Evolutionary conservation across 35 echinoderm and acorn worm genomes (phyloP).

Genomic region (Anneissia japonica): DNA sequence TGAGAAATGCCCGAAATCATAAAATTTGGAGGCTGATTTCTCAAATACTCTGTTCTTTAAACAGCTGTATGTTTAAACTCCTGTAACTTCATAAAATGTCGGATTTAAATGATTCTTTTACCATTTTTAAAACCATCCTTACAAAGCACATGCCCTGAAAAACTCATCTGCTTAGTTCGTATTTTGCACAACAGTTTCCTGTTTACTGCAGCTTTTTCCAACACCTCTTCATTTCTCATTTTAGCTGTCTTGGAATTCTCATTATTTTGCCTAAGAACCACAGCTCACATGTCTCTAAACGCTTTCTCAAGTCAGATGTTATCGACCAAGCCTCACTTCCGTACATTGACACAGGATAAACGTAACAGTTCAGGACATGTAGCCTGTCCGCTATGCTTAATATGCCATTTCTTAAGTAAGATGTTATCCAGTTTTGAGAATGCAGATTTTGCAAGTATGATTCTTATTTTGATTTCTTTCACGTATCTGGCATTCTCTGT

Average conservation of each 20-base stretch:
- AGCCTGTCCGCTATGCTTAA: neutral
- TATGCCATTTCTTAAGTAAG: neutral
- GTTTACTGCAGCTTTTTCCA: too few species aligned
- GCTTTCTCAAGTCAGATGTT: neutral
- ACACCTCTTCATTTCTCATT: neutral
- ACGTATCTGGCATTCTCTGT: neutral
- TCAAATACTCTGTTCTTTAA: too few species aligned
- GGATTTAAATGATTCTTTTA: too few species aligned
- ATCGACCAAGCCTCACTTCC: slow-evolving; percentile 6
- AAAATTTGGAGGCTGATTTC: too few species aligned
- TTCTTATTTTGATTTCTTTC: slow-evolving; percentile 7
- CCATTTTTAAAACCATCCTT: neutral
- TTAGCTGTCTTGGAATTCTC: neutral
- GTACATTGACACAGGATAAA: neutral
- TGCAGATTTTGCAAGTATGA: neutral
- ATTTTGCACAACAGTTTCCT: neutral
- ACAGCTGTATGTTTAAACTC: too few species aligned
- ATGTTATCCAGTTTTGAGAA: neutral
- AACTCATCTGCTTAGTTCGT: neutral
- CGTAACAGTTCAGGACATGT: neutral
- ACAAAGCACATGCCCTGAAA: neutral
- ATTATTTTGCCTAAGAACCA: neutral
- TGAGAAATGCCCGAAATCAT: too few species aligned
- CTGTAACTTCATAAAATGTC: too few species aligned
- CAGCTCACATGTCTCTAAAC: neutral